Percentiles rank a stretch among this genome's conserved stretches.
Conservation (phyloP, 2,888 invertebrate species). For the Clitarchus hookeri region DNA sequence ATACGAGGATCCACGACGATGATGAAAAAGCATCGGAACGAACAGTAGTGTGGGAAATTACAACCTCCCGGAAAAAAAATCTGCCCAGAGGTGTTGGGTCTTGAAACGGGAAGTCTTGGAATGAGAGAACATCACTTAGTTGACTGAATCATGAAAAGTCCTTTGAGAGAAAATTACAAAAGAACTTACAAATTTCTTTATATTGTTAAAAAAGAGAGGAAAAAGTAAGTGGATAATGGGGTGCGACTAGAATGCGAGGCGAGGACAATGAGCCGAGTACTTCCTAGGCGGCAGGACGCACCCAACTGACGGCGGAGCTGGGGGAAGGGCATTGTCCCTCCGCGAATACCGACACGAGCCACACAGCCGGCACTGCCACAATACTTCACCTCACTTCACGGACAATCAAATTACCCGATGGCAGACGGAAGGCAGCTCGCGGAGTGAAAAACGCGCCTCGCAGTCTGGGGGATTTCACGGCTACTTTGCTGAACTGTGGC, state of each 20-base stretch:
- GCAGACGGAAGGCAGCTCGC: too few species aligned
- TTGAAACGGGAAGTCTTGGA: neutral
- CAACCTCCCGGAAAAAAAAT: neutral
- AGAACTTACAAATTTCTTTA: neutral
- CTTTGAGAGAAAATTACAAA: neutral
- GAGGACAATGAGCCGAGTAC: too few species aligned
- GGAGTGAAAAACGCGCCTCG: neutral
- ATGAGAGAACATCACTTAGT: neutral
- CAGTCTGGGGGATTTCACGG: neutral
- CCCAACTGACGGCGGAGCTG: neutral
- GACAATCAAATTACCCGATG: neutral
- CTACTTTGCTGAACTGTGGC: neutral
- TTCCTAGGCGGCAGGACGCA: too few species aligned
- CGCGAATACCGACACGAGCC: neutral
- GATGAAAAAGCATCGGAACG: neutral
- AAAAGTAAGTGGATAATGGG: neutral
- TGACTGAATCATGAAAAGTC: neutral
- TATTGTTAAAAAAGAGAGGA: neutral
- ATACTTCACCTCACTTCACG: neutral
- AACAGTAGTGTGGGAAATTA: neutral
- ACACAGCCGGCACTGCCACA: neutral
- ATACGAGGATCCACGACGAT: neutral
- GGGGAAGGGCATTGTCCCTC: neutral
- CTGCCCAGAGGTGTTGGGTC: neutral
- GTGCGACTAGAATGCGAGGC: neutral